These are phyloP conservation scores for Rhabdomys pumilio DNA, from an alignment of 2,797 vertebrate genomes.

Conservation along the genomic window DNA sequence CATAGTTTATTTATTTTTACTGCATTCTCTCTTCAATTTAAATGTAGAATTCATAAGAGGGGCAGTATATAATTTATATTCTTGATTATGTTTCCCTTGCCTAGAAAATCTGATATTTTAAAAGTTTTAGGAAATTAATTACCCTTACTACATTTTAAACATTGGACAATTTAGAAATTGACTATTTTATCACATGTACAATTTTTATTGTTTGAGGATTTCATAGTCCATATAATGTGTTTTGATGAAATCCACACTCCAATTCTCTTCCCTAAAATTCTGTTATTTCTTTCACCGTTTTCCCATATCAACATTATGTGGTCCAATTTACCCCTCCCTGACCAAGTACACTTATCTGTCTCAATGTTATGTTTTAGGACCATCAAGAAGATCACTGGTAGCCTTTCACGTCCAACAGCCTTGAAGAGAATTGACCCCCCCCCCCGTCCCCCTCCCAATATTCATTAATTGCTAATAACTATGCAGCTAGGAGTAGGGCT, in stretches of 20 bases:
- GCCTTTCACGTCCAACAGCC: not conserved
- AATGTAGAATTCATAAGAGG: not conserved
- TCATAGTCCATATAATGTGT: not conserved
- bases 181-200: not conserved
- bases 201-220: not conserved
- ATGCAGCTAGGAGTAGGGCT: not conserved
- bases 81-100: not conserved
- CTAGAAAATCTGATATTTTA: not conserved
- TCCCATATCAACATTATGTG: not conserved
- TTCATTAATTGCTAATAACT: not conserved
- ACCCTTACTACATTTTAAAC: constrained; percentile 39
- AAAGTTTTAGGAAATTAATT: constrained; percentile 39
- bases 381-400: too few species aligned
- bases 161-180: not conserved
- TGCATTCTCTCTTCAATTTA: constrained; percentile 13
- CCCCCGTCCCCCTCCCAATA: not conserved
- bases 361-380: not conserved
- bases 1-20: constrained; percentile 26
- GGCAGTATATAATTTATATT: not conserved
- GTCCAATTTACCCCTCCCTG: not conserved
- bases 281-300: not conserved
- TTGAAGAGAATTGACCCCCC: not conserved
- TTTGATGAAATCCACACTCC: not conserved
- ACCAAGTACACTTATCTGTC: not conserved
- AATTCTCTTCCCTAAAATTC: not conserved